Base-by-base conservation (phyloP, 2,797 vertebrate genomes). In the Okamejei kenojei region DNA sequence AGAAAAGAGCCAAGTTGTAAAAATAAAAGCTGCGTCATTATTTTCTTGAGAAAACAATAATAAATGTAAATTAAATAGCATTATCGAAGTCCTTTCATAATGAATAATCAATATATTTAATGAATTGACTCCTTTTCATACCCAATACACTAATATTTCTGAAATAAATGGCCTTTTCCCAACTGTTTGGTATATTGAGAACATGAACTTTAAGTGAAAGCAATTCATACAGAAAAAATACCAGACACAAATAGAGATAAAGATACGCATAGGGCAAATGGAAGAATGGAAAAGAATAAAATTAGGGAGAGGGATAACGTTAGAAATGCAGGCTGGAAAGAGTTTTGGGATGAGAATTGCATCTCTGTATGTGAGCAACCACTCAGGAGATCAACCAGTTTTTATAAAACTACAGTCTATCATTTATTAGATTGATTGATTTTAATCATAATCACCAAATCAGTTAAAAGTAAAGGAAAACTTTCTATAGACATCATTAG, bases 401-500 rank as follows among this genome's bases (percentile, higher is more conserved):
- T 45, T 65, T 63, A 32, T 58, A 11, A 65, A 91, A 74, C 8
- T 26, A 26, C 21, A 45, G 11, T 91, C 68, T 65, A 91, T 54
- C 32, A 74, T 91, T 91, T 65, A 7, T 91, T 73, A 71, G 90
- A 74, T 73, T 92, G 45, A 74, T 92, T 92, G 73, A 29, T 26
- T 92, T 92, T 76, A 76, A 71, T 45, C 73, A 92, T 76, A 45
- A 76, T 74, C 90, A 92, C 26, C 74, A 92, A 97, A 97, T 97
- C 97, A 97, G 97, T 97, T 97, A 97, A 98, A 98, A 97, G 98
- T 98, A 97, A 97, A 97, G 96, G 97, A 98, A 99, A 99, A 99
- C 98, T 99, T 99, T 99, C 98, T 97, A 98, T 97, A 99, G 98
- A 99, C 98, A 98, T 99, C 98, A 99, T 99, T 99, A 99, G 98